Evolutionary conservation across 2,113 vertebrate species (phyloP).

Genomic region (Prunella fulvescens): DNA sequence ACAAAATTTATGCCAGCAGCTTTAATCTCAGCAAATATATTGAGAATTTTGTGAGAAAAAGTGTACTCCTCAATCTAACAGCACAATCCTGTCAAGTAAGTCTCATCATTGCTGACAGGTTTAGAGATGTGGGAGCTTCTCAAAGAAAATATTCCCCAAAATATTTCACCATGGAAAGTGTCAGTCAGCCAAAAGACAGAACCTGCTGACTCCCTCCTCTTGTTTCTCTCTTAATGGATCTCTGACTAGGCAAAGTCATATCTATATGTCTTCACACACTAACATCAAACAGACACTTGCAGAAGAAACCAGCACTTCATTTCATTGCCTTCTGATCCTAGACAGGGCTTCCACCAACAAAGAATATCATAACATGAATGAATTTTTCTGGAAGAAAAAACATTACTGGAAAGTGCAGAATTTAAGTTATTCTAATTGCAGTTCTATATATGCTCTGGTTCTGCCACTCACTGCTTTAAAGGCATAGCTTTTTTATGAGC

Average conservation of each 20-base stretch:
- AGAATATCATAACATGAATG: neutral
- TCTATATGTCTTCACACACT: neutral
- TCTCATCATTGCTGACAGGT: neutral
- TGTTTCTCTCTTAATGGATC: neutral
- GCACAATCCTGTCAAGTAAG: neutral
- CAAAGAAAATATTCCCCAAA: neutral
- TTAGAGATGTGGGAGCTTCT: neutral
- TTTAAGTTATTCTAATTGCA: neutral
- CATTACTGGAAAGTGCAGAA: neutral
- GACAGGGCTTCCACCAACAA: neutral
- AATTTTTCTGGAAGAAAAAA: neutral
- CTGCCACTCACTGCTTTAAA: neutral
- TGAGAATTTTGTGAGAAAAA: neutral
- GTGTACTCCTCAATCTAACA: neutral
- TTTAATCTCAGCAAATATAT: neutral
- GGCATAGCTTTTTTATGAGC: neutral
- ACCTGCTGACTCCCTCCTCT: neutral
- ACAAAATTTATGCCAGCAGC: neutral
- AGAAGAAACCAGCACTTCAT: neutral
- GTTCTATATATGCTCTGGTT: neutral
- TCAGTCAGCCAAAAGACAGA: neutral
- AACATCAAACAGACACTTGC: neutral
- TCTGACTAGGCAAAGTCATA: neutral
- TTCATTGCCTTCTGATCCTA: neutral
- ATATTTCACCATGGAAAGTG: neutral